Evolutionary conservation across 2,113 vertebrate species (phyloP).

Genomic region (Petrocephalus microphthalmus): DNA sequence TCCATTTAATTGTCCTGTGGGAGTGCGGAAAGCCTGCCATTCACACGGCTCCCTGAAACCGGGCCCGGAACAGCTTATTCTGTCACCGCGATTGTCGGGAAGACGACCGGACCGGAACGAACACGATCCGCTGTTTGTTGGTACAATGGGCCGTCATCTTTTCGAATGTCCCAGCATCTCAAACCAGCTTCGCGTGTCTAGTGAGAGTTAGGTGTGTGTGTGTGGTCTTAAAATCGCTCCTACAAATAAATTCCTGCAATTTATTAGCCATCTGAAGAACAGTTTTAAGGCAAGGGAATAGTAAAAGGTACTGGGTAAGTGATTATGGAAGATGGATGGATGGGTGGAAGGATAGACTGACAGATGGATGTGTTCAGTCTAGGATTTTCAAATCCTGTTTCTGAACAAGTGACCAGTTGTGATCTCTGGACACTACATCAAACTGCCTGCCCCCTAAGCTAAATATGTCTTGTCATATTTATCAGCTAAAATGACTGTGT

Average conservation of each 20-base stretch:
- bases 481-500: not conserved
- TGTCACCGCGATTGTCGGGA: not conserved
- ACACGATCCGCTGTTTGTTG: not conserved
- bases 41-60: not conserved
- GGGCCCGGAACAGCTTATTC: not conserved
- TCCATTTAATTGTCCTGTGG: constrained; percentile 19
- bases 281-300: not conserved
- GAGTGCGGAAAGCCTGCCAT: constrained; percentile 17
- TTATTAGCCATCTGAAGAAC: not conserved
- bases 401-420: not conserved
- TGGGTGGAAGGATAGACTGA: not conserved
- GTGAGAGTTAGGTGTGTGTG: not conserved
- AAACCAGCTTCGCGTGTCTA: not conserved
- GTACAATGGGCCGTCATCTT: not conserved
- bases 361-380: not conserved
- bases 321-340: not conserved
- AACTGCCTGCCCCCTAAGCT: not conserved
- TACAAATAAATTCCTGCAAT: not conserved
- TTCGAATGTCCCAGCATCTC: not conserved
- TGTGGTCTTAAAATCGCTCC: not conserved
- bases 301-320: not conserved
- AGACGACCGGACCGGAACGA: constrained; percentile 6
- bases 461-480: not conserved
- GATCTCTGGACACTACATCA: not conserved
- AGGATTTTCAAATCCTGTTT: not conserved